These are phyloP conservation scores for Ficedula albicollis DNA, from an alignment of 2,797 vertebrate species.

Conservation along the genomic window DNA sequence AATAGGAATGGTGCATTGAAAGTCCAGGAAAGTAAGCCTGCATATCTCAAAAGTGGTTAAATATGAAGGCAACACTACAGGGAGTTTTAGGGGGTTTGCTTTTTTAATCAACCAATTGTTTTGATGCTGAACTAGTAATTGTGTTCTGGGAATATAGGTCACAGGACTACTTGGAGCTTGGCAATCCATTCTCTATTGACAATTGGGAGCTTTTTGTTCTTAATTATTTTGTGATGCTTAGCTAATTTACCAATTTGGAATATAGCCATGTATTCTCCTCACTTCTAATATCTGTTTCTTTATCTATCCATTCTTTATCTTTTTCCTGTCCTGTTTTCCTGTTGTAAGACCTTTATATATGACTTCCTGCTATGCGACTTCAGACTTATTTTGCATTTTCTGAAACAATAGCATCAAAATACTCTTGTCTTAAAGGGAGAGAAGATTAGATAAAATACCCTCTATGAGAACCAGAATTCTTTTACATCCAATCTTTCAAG, in stretches of 20 bases:
- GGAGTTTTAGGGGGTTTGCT: accelerated
- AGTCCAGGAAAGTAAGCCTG: background rate
- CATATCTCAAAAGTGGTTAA: background rate
- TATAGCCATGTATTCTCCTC: background rate
- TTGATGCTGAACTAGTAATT: background rate
- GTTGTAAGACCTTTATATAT: background rate
- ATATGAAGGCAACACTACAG: background rate
- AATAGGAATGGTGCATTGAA: background rate
- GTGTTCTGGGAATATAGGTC: background rate
- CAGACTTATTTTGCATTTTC: background rate
- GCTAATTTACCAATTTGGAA: background rate
- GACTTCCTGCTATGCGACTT: background rate
- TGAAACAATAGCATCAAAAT: background rate
- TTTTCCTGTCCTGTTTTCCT: background rate
- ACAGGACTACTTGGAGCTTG: background rate
- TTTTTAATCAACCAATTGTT: background rate
- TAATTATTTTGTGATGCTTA: background rate
- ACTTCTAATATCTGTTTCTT: background rate
- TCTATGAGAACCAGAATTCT: background rate
- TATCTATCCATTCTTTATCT: background rate
- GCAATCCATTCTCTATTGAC: background rate
- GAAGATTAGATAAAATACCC: background rate
- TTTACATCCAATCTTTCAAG: background rate
- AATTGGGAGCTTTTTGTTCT: background rate
- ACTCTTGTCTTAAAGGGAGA: background rate